Evolutionary conservation across 2,113 vertebrate genomes (phyloP), one percentile per base, ranked within the genome.

Genomic region (Cochlearius cochlearius): DNA sequence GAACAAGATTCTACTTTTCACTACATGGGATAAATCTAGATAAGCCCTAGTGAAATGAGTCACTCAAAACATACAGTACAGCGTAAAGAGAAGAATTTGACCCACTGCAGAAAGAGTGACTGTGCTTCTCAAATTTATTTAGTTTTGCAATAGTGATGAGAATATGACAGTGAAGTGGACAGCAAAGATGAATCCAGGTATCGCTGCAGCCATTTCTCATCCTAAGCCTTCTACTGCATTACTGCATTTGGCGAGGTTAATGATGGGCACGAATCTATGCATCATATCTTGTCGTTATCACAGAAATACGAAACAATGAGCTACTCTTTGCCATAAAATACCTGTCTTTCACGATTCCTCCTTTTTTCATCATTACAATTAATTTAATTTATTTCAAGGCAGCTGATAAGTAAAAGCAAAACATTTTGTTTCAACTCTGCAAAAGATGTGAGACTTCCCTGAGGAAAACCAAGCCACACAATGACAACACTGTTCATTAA

Each of bases 201-300:
- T 9, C 43, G 17, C 66, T 85, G 62, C 22, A 43, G 62, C 21
- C 21, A 10, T n/a, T 84, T 67, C 59, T 80, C 17, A 63, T 34
- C 26, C 59, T 50, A 47, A 71, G 21, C 10, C 49, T 84, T n/a
- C 39, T 32, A 5, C 69, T 38, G 47, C 30, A 29, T n/a, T 59
- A 25, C 60, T 75, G 47, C 12, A 10, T 47, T 63, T 34, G 38
- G 47, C 3, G 9, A 86, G 41, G 27, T 76, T 71, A 69, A 34
- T 7, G 38, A 71, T 0, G 0, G 53, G 21, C 71, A 88, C 0
- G 0, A 68, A 71, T 29, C 60, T 26, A 25, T 18, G 43, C 38
- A 53, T 69, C 59, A 47, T 19, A 84, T 52, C 72, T 72, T 29
- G 26, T 32, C 4, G 2, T 87, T 52, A 43, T 17, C 23, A 71